phyloP scores from a whole-genome alignment of 2,888 invertebrate species.

The Podabrus alpinus region DNA sequence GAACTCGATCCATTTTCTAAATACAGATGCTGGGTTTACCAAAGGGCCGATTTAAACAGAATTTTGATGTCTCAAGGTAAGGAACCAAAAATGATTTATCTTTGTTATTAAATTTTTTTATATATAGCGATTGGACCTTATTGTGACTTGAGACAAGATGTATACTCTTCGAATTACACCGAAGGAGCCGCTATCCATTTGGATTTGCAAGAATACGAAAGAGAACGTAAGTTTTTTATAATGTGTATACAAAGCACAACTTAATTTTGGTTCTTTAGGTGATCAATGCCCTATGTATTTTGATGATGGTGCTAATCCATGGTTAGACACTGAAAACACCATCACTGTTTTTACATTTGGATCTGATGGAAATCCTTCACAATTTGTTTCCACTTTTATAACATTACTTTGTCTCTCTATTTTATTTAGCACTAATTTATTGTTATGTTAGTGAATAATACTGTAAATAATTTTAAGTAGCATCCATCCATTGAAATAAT shows the following conservation, averaged over 20 bases:
- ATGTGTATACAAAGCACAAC: neutral
- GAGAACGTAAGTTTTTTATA: slow-evolving; percentile 70
- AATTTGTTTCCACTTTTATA: neutral
- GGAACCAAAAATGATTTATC: slow-evolving; percentile 1
- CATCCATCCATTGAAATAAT: neutral
- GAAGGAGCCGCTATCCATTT: slow-evolving; percentile 93
- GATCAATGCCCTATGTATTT: slow-evolving; percentile 98
- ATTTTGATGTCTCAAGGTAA: slow-evolving; percentile 75
- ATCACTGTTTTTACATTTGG: slow-evolving; percentile 74
- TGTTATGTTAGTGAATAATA: neutral
- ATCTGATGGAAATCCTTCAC: slow-evolving; percentile 16
- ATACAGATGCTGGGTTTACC: slow-evolving; percentile 98
- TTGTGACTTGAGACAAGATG: slow-evolving; percentile 88
- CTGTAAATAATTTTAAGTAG: neutral
- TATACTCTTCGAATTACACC: slow-evolving; percentile 83
- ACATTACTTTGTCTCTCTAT: neutral
- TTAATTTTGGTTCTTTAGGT: slow-evolving; percentile 55
- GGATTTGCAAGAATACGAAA: slow-evolving; percentile 88
- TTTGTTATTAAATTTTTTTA: slow-evolving; percentile 63
- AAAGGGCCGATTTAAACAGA: slow-evolving; percentile 89
- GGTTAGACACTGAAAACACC: slow-evolving; percentile 72
- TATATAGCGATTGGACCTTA: slow-evolving; percentile 87
- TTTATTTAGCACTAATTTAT: neutral
- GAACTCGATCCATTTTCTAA: slow-evolving; percentile 94
- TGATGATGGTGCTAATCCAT: slow-evolving; percentile 91